Evolutionary conservation across 2,797 vertebrate genomes (phyloP).

Genomic region (Lates japonicus): DNA sequence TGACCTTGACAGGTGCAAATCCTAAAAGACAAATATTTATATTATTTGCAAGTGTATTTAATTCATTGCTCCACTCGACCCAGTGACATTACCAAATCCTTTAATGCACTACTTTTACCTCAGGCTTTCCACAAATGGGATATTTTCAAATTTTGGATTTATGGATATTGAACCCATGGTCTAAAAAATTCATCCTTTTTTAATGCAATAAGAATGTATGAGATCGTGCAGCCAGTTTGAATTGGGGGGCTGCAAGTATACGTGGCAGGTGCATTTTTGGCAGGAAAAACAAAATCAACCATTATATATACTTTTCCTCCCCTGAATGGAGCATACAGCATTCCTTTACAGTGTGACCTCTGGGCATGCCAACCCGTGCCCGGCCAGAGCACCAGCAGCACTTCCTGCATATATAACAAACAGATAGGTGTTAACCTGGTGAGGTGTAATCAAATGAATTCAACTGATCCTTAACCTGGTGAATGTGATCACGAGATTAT

Average conservation of each 20-base stretch:
- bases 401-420: constrained; percentile 23
- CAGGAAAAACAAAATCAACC: constrained; percentile 32
- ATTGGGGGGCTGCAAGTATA: constrained; percentile 36
- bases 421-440: constrained; percentile 43
- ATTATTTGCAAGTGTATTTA: constrained; percentile 40
- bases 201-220: constrained; percentile 11
- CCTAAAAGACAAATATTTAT: constrained; percentile 8
- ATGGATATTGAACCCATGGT: constrained; percentile 28
- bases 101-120: constrained; percentile 38
- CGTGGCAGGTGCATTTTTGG: constrained; percentile 23
- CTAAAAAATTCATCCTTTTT: constrained; percentile 23
- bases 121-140: constrained; percentile 32
- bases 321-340: constrained; percentile 39
- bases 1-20: constrained; percentile 22
- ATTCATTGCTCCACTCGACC: constrained; percentile 9
- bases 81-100: constrained; percentile 23
- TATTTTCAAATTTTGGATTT: constrained; percentile 45
- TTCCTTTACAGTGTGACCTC: constrained; percentile 63
- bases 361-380: constrained; percentile 63
- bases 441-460: constrained; percentile 26
- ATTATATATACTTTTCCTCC: constrained; percentile 4
- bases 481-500: constrained; percentile 24
- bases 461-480: constrained; percentile 8
- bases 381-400: constrained; percentile 29
- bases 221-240: constrained; percentile 21